These are phyloP conservation scores for Fratercula arctica DNA, from an alignment of 2,797 vertebrate species.

Conservation along the genomic window DNA sequence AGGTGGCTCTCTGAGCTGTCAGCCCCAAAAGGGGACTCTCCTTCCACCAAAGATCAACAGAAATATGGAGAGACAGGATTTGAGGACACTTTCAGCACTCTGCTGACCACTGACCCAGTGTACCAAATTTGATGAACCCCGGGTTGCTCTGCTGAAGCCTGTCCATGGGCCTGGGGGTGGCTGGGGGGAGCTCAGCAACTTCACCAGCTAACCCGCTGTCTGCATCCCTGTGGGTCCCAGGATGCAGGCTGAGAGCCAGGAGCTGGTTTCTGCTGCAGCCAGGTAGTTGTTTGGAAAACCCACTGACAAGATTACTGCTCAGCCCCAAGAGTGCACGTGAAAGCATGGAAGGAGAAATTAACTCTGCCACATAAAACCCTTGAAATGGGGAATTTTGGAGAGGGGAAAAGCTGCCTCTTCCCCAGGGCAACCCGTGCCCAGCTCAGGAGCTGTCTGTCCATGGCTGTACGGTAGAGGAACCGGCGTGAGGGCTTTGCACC, in stretches of 20 bases:
- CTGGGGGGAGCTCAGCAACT: background rate
- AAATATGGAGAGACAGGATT: background rate
- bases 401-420: background rate
- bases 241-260: background rate
- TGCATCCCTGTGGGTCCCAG: background rate
- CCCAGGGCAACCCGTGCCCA: background rate
- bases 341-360: background rate
- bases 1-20: background rate
- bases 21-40: background rate
- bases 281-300: background rate
- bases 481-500: background rate
- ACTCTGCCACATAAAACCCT: background rate
- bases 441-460: background rate
- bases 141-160: background rate
- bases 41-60: background rate
- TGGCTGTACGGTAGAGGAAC: background rate
- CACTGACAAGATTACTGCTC: background rate
- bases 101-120: background rate
- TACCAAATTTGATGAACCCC: background rate
- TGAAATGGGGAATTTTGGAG: background rate
- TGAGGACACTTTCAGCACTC: background rate
- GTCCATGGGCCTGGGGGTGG: background rate
- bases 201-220: background rate
- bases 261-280: background rate
- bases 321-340: accelerated